phyloP scores from a whole-genome alignment of 2,888 invertebrate genomes.

The Pristionchus entomophagus region DNA sequence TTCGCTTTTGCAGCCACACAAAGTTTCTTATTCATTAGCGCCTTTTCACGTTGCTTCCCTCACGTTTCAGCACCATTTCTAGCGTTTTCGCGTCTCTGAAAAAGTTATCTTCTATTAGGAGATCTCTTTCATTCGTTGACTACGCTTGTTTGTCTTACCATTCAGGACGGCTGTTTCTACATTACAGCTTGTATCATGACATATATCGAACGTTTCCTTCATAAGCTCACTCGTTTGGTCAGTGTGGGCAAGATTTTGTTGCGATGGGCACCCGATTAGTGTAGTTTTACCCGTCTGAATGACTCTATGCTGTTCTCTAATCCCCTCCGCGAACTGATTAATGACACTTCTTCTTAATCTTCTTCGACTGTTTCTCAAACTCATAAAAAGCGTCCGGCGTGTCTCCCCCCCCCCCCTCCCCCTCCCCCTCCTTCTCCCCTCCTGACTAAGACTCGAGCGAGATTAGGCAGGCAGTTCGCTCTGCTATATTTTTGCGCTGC shows the following conservation, averaged over 20 bases:
- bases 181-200: too few relatives aligned
- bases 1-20: background rate
- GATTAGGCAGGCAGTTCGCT: constrained; percentile 26
- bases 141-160: too few relatives aligned
- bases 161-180: too few relatives aligned
- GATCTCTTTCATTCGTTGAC: background rate
- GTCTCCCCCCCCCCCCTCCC: background rate
- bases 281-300: background rate
- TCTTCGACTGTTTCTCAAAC: constrained; percentile 17
- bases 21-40: background rate
- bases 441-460: background rate
- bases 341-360: background rate
- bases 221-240: too few relatives aligned
- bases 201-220: too few relatives aligned
- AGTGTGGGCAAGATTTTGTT: constrained; percentile 20
- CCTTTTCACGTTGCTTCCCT: background rate
- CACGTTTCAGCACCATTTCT: background rate
- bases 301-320: background rate
- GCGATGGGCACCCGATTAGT: background rate
- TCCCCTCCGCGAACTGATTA: background rate
- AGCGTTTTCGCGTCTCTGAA: background rate
- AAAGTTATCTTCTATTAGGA: background rate
- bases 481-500: constrained; percentile 17
- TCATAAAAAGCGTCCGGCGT: constrained; percentile 1
- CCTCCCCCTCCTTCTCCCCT: background rate